Percentiles rank a stretch among this genome's conserved stretches.
phyloP scores from a whole-genome alignment of 2,888 invertebrate genomes.

The Deilephila porcellus region DNA sequence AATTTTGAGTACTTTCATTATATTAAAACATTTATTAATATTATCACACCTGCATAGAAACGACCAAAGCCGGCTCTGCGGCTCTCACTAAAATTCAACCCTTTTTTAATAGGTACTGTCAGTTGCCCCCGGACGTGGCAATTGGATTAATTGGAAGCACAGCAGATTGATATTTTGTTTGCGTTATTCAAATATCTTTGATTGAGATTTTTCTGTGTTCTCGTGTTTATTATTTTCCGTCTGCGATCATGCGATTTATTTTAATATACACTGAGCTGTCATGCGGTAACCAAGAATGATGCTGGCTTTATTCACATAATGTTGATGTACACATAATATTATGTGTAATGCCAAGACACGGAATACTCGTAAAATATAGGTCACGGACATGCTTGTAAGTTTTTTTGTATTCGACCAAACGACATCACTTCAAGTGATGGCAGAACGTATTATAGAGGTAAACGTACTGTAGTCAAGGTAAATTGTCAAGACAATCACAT shows the following conservation, averaged over 20 bases:
- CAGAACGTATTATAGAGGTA: too few relatives aligned
- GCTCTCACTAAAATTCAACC: conserved; percentile 13
- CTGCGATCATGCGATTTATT: conserved; percentile 2
- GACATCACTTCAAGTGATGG: too few relatives aligned
- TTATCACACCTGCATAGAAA: neutral
- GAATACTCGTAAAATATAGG: too few relatives aligned
- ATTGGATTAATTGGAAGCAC: conserved; percentile 46
- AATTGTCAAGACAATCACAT: too few relatives aligned
- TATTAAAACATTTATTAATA: neutral
- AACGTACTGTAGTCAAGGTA: too few relatives aligned
- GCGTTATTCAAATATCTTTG: conserved; percentile 39
- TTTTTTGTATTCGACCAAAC: too few relatives aligned
- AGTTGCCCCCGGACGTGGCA: conserved; percentile 36
- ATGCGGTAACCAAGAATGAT: too few relatives aligned
- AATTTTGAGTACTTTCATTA: too few relatives aligned
- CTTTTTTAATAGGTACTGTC: conserved; percentile 35
- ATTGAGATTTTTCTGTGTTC: conserved; percentile 22
- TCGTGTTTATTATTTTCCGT: neutral
- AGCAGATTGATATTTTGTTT: conserved; percentile 38
- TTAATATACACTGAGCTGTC: neutral
- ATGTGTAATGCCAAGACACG: too few relatives aligned
- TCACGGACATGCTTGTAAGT: too few relatives aligned
- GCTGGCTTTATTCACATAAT: too few relatives aligned
- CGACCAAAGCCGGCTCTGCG: neutral
- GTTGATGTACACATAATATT: too few relatives aligned